These are phyloP conservation scores for Turdus rufiventris DNA, from an alignment of 2,113 vertebrate genomes.

Conservation along the genomic window DNA sequence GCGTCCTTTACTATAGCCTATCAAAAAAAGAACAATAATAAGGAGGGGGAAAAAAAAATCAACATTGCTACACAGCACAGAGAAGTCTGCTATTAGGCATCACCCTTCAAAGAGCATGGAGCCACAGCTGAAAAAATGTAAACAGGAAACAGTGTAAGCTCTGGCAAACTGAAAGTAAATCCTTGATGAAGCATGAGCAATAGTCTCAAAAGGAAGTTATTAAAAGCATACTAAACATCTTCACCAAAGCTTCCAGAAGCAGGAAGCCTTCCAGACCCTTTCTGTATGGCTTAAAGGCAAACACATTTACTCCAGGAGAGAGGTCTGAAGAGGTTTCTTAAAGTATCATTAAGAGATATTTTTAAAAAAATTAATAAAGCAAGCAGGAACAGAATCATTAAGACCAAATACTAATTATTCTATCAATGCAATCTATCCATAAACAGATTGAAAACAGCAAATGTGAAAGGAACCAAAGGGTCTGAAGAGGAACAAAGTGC, in stretches of 20 bases:
- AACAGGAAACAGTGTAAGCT: background rate
- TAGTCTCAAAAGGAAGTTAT: background rate
- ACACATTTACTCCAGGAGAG: background rate
- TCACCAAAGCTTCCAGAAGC: background rate
- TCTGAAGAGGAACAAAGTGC: background rate
- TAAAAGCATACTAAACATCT: background rate
- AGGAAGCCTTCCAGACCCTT: background rate
- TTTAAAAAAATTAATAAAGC: background rate
- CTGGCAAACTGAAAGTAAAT: background rate
- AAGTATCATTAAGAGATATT: background rate
- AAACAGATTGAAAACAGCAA: background rate
- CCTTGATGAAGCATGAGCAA: background rate
- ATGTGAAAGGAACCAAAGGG: background rate
- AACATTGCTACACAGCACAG: background rate
- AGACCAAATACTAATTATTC: background rate
- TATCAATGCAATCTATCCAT: background rate
- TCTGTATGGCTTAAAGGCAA: background rate
- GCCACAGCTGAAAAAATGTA: rapidly evolving
- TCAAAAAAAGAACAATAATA: background rate
- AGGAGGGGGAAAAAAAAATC: background rate
- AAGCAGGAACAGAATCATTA: background rate
- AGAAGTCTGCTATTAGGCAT: background rate
- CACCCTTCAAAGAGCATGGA: background rate
- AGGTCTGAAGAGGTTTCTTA: background rate
- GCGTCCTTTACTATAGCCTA: background rate